phyloP scores from a whole-genome alignment of 2,888 invertebrate genomes.

The Teleogryllus oceanicus region DNA sequence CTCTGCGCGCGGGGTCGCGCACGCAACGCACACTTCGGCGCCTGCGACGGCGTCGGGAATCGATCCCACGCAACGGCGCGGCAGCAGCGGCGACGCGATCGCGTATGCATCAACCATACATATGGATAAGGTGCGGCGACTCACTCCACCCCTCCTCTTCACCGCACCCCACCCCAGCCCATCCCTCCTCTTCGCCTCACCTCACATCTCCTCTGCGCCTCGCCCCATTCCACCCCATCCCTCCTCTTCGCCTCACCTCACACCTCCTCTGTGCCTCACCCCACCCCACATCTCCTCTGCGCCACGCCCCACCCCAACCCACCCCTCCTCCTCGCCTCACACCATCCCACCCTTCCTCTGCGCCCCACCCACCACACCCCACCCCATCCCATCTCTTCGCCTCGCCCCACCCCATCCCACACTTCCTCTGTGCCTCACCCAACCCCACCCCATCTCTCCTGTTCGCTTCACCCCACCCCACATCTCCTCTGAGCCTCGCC shows the following conservation, averaged over 20 bases:
- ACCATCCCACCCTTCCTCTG: no score
- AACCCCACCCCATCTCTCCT: not conserved
- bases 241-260: not conserved
- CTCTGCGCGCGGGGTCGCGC: no score
- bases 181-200: not conserved
- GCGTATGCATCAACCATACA: constrained; percentile 9
- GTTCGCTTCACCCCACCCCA: not conserved
- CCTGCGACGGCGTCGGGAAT: no score
- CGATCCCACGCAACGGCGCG: not conserved
- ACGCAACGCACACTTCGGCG: no score
- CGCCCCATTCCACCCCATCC: no score
- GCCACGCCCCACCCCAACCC: no score
- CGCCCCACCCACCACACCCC: no score
- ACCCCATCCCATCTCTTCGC: not conserved
- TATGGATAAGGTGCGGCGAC: not conserved
- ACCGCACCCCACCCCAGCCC: not conserved
- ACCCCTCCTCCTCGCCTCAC: no score
- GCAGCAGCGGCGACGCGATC: not conserved
- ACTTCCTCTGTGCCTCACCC: not conserved
- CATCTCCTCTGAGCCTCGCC: not conserved
- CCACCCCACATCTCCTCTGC: not conserved
- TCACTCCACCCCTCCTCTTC: not conserved
- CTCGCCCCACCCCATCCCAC: not conserved
- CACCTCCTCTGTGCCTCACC: not conserved
- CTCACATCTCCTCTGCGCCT: not conserved